Evolutionary conservation across 2,888 invertebrate genomes (phyloP), one percentile per base, ranked within the genome.

Genomic region (Anodontia alba): DNA sequence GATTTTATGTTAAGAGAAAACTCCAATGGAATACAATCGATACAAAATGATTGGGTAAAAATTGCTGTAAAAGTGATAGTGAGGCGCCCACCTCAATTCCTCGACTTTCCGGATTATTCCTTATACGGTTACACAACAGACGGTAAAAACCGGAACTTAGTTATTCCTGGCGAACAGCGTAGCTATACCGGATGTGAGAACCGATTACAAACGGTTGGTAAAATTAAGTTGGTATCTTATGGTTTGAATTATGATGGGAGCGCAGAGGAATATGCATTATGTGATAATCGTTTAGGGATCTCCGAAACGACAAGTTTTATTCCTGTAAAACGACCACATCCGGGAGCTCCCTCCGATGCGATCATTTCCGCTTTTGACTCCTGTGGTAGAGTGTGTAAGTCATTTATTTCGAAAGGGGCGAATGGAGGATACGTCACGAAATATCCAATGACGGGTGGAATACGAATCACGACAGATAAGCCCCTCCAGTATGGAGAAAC

Each of bases 361-460:
- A 73, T 84, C 1, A 46, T 81, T 17, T 79, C 78, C 5, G 84
- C 84, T 12, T 84, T 81, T 43, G 84, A 84, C 57, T 54, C 77
- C 7, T 84, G 84, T 54, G 81, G 84, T 17, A 33, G 84, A 3
- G 84, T 80, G 0, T 82, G 84, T 67, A 77, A 70, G 17, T 80
- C 84, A 15, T 84, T 72, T 49, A 72, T 70, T 46, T 70, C 70
- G 7, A 42, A 51, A 33, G 36, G 38, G 17, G 20, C 8, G 5
- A 3, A 23, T 26, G 26, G 1, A 3, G 51, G 15, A 1, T 66
- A 36, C 0, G 17, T 29, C 3, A 23, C 62, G 7, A 49, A 73
- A 20, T 26, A 49, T 10, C 17, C 51, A 10, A 80, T 82, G 49
- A 23, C 54, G 15, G 85, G 85, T 12, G 85, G 82, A 1, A 54